Conservation (phyloP, 2,888 invertebrate species). For the Mactromeris polynyma region DNA sequence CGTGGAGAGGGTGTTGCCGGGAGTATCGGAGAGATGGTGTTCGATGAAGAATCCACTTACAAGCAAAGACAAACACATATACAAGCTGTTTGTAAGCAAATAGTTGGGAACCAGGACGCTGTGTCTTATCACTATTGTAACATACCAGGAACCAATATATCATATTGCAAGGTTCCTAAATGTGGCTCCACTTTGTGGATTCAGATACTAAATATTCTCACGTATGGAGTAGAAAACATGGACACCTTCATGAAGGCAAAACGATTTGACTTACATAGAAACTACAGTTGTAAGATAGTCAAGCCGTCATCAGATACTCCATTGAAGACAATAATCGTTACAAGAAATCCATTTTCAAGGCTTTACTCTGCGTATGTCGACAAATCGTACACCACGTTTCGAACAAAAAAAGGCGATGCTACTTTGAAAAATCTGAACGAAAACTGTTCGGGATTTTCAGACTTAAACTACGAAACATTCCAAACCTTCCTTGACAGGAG, state of each 20-base stretch:
- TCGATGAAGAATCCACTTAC: background rate
- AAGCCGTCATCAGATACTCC: background rate
- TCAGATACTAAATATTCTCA: background rate
- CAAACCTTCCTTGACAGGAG: background rate
- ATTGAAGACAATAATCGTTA: background rate
- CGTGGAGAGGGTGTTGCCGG: background rate
- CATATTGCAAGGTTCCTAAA: constrained; percentile 24
- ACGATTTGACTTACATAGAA: background rate
- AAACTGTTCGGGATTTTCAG: background rate
- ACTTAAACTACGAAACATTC: background rate
- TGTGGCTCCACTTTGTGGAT: constrained; percentile 18
- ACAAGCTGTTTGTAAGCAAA: background rate
- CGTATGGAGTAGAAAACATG: background rate
- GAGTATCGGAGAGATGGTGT: background rate
- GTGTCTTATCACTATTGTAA: background rate
- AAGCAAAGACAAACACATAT: background rate
- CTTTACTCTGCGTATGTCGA: constrained; percentile 2
- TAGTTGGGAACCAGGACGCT: background rate
- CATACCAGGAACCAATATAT: background rate
- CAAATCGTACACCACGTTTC: constrained; percentile 2
- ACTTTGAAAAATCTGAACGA: background rate
- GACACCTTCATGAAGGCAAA: background rate
- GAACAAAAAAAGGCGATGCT: background rate
- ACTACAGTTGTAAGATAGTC: background rate
- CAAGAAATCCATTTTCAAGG: background rate